These are phyloP conservation scores for Neocrepidodera transversa DNA, from an alignment of 2,888 invertebrate species.

Conservation along the genomic window DNA sequence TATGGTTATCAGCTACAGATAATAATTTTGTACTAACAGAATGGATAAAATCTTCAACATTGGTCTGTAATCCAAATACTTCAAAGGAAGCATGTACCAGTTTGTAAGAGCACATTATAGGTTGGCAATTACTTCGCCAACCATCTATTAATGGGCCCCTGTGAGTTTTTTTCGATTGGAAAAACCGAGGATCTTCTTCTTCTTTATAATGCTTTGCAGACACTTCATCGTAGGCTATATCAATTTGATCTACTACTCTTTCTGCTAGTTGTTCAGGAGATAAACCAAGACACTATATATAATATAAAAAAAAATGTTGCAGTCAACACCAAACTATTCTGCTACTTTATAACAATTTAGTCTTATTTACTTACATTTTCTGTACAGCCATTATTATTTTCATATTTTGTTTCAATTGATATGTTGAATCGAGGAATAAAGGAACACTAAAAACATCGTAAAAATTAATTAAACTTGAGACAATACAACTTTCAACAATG, in stretches of 20 bases:
- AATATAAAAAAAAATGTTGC: background rate
- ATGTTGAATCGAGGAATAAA: conserved; percentile 87
- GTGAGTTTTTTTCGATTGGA: conserved; percentile 81
- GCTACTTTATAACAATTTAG: no score
- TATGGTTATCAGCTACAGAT: no score
- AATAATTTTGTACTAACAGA: conserved; percentile 65
- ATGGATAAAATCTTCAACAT: conserved; percentile 88
- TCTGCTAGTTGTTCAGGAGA: conserved; percentile 74
- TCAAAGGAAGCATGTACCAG: conserved; percentile 86
- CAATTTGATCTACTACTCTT: conserved; percentile 79
- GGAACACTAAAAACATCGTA: conserved; percentile 81
- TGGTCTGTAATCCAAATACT: conserved; percentile 91
- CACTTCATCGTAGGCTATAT: conserved; percentile 88
- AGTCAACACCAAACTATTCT: no score
- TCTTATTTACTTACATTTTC: conserved; percentile 82
- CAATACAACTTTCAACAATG: no score
- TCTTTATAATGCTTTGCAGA: conserved; percentile 88
- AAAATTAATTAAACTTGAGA: no score
- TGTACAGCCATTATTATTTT: conserved; percentile 85
- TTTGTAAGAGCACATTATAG: conserved; percentile 95
- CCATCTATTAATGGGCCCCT: conserved; percentile 85
- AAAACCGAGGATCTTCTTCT: conserved; percentile 86
- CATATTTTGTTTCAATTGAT: conserved; percentile 87
- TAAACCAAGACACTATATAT: conserved; percentile 75
- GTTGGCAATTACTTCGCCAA: conserved; percentile 76